A percentile compares a stretch with the other conserved stretches of the same genome.
Conservation (phyloP, 2,113 vertebrate genomes). For the Indri indri region DNA sequence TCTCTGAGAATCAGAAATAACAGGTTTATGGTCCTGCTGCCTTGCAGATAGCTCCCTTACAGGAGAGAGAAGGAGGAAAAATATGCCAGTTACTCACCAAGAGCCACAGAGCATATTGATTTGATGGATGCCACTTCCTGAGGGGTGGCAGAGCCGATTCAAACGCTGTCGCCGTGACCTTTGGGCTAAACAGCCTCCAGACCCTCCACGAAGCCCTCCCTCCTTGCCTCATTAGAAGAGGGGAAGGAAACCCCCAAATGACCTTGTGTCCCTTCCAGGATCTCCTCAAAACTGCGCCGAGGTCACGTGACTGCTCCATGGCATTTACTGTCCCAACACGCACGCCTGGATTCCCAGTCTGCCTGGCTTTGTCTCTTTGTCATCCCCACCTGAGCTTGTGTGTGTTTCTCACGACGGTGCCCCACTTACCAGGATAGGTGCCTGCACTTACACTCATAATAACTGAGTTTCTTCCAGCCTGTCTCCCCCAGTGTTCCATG, state of each 20-base stretch:
- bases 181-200: background rate
- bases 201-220: background rate
- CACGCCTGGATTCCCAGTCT: rapidly evolving
- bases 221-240: background rate
- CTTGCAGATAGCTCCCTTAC: background rate
- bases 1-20: background rate
- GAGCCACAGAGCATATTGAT: background rate
- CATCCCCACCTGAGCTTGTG: too few relatives aligned
- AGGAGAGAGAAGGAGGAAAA: background rate
- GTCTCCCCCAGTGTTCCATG: background rate
- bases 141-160: background rate
- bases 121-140: background rate
- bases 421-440: rapidly evolving
- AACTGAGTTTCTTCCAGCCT: rapidly evolving
- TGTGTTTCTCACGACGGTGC: rapidly evolving
- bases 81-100: background rate
- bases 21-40: background rate
- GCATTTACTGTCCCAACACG: rapidly evolving
- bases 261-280: rapidly evolving
- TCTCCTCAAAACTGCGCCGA: background rate
- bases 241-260: background rate
- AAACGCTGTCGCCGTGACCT: background rate
- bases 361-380: background rate
- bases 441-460: too few relatives aligned
- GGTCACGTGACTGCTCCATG: rapidly evolving